Base-by-base conservation (phyloP, 1,140 invertebrate genomes). In the Chlorops oryzae region DNA sequence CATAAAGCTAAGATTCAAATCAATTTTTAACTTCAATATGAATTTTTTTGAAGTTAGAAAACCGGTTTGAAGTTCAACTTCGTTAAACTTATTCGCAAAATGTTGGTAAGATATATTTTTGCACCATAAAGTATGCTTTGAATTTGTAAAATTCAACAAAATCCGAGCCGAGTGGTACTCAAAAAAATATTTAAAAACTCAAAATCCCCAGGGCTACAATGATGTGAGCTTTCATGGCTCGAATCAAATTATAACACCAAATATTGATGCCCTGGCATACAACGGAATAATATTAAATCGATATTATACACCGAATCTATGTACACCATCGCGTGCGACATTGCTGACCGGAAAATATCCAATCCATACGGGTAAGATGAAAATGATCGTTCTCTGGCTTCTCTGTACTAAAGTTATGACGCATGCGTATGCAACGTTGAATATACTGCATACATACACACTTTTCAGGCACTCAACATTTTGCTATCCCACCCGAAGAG, bases 191-290 rank as follows among this genome's bases (percentile, higher is more conserved):
- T 32, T 32, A 9, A 32, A 9, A 9, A 32, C n/a, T 32, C 7
- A n/a, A n/a, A n/a, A n/a, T n/a, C n/a, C n/a, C n/a, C 4, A 92
- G 88, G 90, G 90, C 7, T 91, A 85, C 80, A 89, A 91, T 72
- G 90, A 94, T 75, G 87, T 93, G 5, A 86, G 90, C 46, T 93
- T 92, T 63, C 90, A 93, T 72, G 91, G 90, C 2, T 89, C 87
- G 0, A 78, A 88, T 57, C 85, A 93, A 70, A 87, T 91, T 41
- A 80, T 81, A 23, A 92, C 89, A 0, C 88, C 88, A 1, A 92
- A 92, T 65, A 87, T 92, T 37, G 89, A 92, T 73, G 78, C 85
- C 2, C 62, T 92, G 45, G 89, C 86, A 0, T 85, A 84, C 62
- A 82, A 82, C 58, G 88, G 88, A 3, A 76, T 89, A 12, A 85